phyloP scores from a whole-genome alignment of 2,797 vertebrate species.

The Tragelaphus eurycerus region DNA sequence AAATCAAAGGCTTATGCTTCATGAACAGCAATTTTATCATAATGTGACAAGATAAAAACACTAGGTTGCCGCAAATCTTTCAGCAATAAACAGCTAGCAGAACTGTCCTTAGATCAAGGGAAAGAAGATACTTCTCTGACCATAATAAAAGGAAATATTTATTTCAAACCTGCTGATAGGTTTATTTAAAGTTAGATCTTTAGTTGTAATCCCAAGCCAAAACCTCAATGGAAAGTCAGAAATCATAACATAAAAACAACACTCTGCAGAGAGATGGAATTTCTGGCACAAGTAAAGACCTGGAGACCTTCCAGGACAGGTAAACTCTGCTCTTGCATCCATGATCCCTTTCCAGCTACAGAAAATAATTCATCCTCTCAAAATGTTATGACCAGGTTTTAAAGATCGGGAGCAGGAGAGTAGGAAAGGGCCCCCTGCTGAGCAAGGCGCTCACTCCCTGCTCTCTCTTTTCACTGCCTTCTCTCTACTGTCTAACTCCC shows the following conservation, averaged over 20 bases:
- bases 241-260: background rate
- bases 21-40: conserved; percentile 34
- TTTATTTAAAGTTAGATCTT: conserved; percentile 16
- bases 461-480: background rate
- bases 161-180: background rate
- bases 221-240: background rate
- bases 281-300: background rate
- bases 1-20: conserved; percentile 41
- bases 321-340: background rate
- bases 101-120: background rate
- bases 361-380: background rate
- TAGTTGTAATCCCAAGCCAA: background rate
- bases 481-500: background rate
- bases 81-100: background rate
- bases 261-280: background rate
- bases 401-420: background rate
- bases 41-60: conserved; percentile 42
- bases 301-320: background rate
- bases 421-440: background rate
- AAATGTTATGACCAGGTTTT: background rate
- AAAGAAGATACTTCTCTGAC: conserved; percentile 2
- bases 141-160: background rate
- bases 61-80: background rate
- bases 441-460: background rate
- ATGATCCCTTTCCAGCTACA: background rate